A percentile compares a stretch with the other conserved stretches of the same genome.
Evolutionary conservation across 2,797 vertebrate genomes (phyloP).

Genomic region (Chrysocyon brachyurus): DNA sequence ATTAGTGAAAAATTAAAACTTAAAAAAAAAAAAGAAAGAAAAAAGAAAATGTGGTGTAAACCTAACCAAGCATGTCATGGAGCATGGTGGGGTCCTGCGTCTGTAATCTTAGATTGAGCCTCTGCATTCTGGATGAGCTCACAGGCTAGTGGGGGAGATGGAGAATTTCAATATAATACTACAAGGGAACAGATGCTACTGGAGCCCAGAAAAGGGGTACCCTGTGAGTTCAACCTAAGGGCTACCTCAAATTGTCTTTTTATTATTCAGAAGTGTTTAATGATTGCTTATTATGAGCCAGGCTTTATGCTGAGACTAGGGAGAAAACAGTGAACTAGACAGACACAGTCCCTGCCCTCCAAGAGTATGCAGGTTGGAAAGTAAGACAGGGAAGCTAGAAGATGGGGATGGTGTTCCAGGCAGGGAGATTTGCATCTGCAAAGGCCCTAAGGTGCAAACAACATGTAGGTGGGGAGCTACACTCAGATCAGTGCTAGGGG

Average conservation of each 20-base stretch:
- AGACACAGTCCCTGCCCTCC: background rate
- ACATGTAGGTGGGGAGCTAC: background rate
- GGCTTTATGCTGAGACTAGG: background rate
- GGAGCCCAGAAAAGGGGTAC: background rate
- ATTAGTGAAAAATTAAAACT: background rate
- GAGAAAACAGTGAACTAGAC: background rate
- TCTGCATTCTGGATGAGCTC: background rate
- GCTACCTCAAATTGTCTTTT: background rate
- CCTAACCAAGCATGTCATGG: background rate
- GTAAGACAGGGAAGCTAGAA: background rate
- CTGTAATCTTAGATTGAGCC: background rate
- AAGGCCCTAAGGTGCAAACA: background rate
- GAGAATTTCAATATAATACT: background rate
- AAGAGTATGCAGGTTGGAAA: background rate
- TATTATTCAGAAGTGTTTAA: background rate
- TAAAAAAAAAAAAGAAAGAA: background rate
- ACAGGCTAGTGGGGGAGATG: background rate
- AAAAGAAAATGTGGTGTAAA: background rate
- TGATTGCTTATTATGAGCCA: background rate
- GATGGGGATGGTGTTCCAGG: background rate
- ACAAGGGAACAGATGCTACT: background rate
- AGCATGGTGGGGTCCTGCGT: background rate
- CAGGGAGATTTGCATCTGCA: background rate
- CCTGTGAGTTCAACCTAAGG: background rate
- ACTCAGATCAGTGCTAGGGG: background rate